phyloP scores from a whole-genome alignment of 2,113 vertebrate genomes.

The Ptilonorhynchus violaceus region DNA sequence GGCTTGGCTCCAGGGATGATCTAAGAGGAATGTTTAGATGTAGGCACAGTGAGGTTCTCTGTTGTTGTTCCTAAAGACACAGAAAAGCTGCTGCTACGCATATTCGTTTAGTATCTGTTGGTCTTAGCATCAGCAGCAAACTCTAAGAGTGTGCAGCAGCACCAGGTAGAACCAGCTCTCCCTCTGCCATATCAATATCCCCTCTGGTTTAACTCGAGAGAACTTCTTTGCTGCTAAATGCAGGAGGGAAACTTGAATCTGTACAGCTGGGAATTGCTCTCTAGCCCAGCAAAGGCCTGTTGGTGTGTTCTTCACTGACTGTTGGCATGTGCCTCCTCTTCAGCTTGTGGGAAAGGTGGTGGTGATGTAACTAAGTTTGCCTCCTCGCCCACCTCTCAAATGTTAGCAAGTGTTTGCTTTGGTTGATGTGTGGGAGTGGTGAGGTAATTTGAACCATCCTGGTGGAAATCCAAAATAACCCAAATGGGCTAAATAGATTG shows the following conservation, averaged over 20 bases:
- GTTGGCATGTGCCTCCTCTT: slow-evolving; percentile 8
- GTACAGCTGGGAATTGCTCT: not conserved
- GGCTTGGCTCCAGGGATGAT: not conserved
- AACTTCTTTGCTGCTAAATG: not conserved
- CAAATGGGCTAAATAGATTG: not conserved
- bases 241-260: not conserved
- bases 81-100: not conserved
- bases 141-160: not conserved
- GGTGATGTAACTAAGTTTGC: slow-evolving; percentile 43
- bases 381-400: slow-evolving; percentile 43
- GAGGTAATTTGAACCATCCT: slow-evolving; percentile 30
- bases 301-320: not conserved
- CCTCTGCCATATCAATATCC: not conserved
- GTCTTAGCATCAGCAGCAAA: not conserved
- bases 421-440: slow-evolving; percentile 17
- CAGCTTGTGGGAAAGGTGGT: slow-evolving; percentile 37
- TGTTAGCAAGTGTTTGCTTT: slow-evolving; percentile 37
- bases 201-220: not conserved
- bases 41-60: not conserved
- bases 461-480: slow-evolving; percentile 34
- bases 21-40: not conserved
- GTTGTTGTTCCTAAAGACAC: not conserved
- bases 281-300: not conserved
- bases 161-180: not conserved
- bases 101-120: not conserved